Conservation (phyloP, 2,113 vertebrate genomes). For the Sminthopsis crassicaudata region DNA sequence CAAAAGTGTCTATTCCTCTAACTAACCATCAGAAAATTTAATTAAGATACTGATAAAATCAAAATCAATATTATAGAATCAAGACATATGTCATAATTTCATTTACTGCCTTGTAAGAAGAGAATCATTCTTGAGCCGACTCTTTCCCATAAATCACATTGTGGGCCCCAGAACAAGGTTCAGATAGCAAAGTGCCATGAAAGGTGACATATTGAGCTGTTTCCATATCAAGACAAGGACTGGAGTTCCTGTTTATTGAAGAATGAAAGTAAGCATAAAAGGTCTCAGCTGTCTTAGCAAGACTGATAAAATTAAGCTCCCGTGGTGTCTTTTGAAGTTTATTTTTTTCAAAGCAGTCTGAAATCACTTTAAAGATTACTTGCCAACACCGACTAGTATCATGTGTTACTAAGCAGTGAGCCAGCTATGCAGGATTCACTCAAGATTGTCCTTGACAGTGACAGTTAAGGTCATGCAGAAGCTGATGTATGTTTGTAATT, state of each 20-base stretch:
- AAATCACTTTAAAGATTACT: constrained; percentile 32
- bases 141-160: not conserved
- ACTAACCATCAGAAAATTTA: not conserved
- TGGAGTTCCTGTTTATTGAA: constrained; percentile 11
- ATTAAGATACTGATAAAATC: constrained; percentile 39
- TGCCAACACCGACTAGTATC: not conserved
- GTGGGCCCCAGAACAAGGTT: not conserved
- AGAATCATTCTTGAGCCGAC: not conserved
- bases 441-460: not conserved
- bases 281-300: constrained; percentile 34
- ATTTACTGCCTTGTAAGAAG: not conserved
- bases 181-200: not conserved
- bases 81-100: not conserved
- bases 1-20: not conserved
- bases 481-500: not conserved
- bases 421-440: not conserved
- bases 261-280: constrained; percentile 40
- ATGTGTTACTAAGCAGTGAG: constrained; percentile 4
- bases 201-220: not conserved
- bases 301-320: constrained; percentile 45
- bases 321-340: not conserved
- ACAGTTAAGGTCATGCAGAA: not conserved
- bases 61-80: constrained; percentile 9
- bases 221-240: constrained; percentile 28
- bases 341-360: not conserved